Evolutionary conservation across 2,888 invertebrate genomes (phyloP), one percentile per base, ranked within the genome.

Genomic region (Craniophora ligustri): DNA sequence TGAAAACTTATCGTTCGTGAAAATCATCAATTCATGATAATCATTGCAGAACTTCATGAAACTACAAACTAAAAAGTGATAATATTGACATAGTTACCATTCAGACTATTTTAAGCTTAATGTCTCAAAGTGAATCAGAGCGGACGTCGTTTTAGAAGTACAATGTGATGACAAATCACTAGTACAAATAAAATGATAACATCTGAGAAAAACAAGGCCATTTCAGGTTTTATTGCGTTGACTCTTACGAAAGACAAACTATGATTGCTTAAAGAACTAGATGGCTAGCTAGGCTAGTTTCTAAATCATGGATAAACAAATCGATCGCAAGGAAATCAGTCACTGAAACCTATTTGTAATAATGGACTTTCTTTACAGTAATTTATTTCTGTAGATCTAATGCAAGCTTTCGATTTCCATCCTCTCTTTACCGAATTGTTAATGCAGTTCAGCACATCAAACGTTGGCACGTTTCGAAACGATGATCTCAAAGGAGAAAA

Each of bases 401-500:
- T 1, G 23, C 18, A 48, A 14, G 31, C 42, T 40, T 58, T 59
- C 59, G 31, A 58, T 65, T 57, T 73, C 31, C 38, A 62, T 75
- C 60, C 57, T 61, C 55, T 51, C 68, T 66, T 60, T 65, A 38
- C 35, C 34, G 41, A 49, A 41, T 72, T 36, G 44, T 46, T 56
- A 44, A 64, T 61, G 56, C 72, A 58, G 19, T 56, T 40, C 54
- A 47, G 46, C 26, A 49, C 50, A 57, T 10, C 23, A 32, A 34
- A 67, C 64, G 67, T 56, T n/a, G 62, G 49, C 46, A n/a, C 41
- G 68, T 75, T 76, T 74, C 67, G 57, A 66, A 66, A 67, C 64
- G 68, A 64, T 81, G 81, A 76, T 82, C 76, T 82, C 71, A 79
- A 77, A 73, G 71, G 76, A 66, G 81, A 79, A 81, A 79, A 77